Percentiles rank a stretch among this genome's conserved stretches.
These are phyloP conservation scores for Saguinus imperator DNA, from an alignment of 2,113 vertebrate genomes.

Conservation along the genomic window DNA sequence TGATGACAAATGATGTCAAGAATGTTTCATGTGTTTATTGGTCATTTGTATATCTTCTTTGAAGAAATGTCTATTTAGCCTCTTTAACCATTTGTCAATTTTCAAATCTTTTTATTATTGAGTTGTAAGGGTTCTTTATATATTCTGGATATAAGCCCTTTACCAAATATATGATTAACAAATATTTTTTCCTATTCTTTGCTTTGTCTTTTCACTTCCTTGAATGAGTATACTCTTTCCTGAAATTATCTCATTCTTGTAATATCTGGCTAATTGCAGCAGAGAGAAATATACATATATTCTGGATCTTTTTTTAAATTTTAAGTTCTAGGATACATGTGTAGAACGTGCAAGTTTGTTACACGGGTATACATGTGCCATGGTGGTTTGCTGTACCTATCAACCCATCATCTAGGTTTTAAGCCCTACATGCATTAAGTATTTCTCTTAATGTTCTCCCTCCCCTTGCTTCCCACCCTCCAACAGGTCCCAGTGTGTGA, in stretches of 20 bases:
- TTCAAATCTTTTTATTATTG: background rate
- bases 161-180: background rate
- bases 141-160: background rate
- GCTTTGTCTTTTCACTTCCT: background rate
- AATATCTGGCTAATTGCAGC: background rate
- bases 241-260: constrained; percentile 15
- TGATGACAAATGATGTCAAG: background rate
- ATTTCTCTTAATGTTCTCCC: no score
- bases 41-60: background rate
- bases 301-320: background rate
- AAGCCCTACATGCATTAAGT: no score
- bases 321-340: no score
- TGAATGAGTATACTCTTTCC: background rate
- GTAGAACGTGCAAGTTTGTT: no score
- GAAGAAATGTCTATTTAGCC: background rate
- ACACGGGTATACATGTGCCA: no score
- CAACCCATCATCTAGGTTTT: no score
- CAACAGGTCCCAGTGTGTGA: no score
- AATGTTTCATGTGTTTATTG: background rate
- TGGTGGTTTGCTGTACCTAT: no score
- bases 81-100: background rate
- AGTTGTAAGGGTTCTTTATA: background rate
- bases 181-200: background rate
- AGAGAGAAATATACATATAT: background rate
- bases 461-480: no score